Base-by-base conservation (phyloP, 2,113 vertebrate species). In the Etheostoma spectabile region DNA sequence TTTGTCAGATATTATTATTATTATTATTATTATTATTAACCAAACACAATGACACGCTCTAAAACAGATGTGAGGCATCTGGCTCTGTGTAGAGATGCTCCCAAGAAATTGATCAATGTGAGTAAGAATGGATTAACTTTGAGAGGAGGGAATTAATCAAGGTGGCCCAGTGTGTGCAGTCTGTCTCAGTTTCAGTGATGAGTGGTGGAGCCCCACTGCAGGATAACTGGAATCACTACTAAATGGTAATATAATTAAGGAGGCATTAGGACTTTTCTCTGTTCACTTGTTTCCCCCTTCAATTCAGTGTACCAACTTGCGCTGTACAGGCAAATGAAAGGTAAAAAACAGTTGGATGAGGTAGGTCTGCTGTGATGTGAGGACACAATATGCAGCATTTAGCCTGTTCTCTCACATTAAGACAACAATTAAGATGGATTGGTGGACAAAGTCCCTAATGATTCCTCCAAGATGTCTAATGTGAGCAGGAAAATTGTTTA, bases 81-180 rank as follows among this genome's bases (percentile, higher is more conserved):
- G 79, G 73, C 56, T 73, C 33, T 21, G 60, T 21, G n/a, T 64
- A 18, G 11, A 64, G 62, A 64, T 46, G 10, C 52, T 63, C 48
- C 64, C 45, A 68, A 10, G 45, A 78, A 75, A 89, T 38, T 56
- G 45, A 91, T 75, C 53, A 30, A 64, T 82, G 84, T 74, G 62
- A 88, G 86, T 84, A 82, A 80, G 86, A 78, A 82, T 77, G 63
- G 78, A 88, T 89, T 61, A 3, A 65, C 59, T 80, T 59, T n/a
- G 27, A 63, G 69, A 79, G 69, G 69, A 73, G 15, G 12, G 51
- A 72, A 88, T 86, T 76, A 69, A 74, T 87, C 84, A 85, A 64
- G 38, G 22, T 74, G 68, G 49, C 70, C 65, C 46, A 42, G 18
- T 21, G 62, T 64, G 69, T 35, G 46, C 45, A 67, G 61, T 64